These are phyloP conservation scores for Dolichoris vasculosae DNA, from an alignment of 1,140 invertebrate species.

Conservation along the genomic window DNA sequence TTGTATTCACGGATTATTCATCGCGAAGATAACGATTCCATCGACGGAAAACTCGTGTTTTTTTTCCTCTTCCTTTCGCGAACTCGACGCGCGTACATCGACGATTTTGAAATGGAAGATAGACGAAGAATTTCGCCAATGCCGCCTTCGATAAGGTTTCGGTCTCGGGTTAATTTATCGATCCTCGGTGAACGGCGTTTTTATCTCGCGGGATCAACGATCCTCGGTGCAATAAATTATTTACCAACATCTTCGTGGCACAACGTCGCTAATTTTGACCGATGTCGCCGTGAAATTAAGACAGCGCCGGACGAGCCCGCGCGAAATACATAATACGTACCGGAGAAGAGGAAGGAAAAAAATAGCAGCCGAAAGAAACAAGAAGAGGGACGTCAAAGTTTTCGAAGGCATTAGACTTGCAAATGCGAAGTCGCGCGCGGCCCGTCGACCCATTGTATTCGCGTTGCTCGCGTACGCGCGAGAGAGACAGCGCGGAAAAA, in stretches of 20 bases:
- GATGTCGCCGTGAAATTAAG: not conserved
- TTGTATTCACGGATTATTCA: no score
- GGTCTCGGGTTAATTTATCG: not conserved
- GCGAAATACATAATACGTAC: not conserved
- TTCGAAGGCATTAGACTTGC: conserved; percentile 53
- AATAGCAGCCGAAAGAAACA: not conserved
- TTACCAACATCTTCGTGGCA: no score
- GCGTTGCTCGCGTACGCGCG: not conserved
- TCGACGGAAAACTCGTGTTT: not conserved
- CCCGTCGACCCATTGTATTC: conserved; percentile 43
- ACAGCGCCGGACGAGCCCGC: not conserved
- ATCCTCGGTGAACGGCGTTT: not conserved
- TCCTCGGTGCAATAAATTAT: no score
- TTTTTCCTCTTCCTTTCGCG: no score
- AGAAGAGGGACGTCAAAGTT: conserved; percentile 49
- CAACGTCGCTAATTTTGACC: no score
- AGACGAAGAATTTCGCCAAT: not conserved
- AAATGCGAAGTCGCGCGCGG: conserved; percentile 25
- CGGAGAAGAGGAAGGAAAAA: not conserved
- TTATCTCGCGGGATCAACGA: not conserved
- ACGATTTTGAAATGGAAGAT: not conserved
- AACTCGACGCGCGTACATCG: not conserved
- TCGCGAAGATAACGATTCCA: not conserved
- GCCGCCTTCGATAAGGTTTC: not conserved
- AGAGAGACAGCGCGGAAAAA: conserved; percentile 16